These are phyloP conservation scores for Chaetogeoica ovagalla DNA, from an alignment of 2,888 invertebrate genomes.

Conservation along the genomic window DNA sequence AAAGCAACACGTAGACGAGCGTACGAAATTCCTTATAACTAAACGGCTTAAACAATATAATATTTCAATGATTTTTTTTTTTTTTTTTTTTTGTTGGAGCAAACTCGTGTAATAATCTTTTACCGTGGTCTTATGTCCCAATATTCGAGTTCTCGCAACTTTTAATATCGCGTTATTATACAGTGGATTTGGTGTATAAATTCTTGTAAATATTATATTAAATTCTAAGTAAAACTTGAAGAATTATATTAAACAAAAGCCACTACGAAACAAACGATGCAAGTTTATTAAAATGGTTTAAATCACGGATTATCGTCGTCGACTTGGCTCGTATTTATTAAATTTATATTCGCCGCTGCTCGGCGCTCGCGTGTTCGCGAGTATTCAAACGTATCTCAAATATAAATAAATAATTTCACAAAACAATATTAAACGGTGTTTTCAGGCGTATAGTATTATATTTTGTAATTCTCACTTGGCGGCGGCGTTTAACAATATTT, in stretches of 20 bases:
- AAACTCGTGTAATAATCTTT: slow-evolving; percentile 9
- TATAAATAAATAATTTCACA: too few relatives aligned
- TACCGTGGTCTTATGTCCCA: slow-evolving; percentile 2
- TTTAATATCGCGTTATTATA: slow-evolving; percentile 27
- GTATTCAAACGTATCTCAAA: too few relatives aligned
- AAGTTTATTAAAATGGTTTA: slow-evolving; percentile 26
- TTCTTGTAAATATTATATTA: slow-evolving; percentile 27
- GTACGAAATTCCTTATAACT: not conserved
- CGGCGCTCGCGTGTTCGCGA: too few relatives aligned
- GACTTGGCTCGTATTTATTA: not conserved
- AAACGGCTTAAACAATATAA: slow-evolving; percentile 17
- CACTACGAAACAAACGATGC: slow-evolving; percentile 3
- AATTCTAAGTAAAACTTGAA: not conserved
- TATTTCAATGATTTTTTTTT: not conserved
- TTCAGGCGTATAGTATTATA: too few relatives aligned
- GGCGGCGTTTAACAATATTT: too few relatives aligned
- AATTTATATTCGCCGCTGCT: not conserved
- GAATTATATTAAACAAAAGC: slow-evolving; percentile 20
- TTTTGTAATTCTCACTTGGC: too few relatives aligned
- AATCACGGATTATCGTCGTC: slow-evolving; percentile 11
- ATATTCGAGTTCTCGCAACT: slow-evolving; percentile 19
- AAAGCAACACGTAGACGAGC: not conserved
- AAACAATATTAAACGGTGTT: too few relatives aligned
- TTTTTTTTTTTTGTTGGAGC: too few relatives aligned
- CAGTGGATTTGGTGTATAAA: not conserved